Percentiles rank a stretch among this genome's conserved stretches.
Evolutionary conservation across 23 tunicate species (phyloP).

Genomic region (Styela plicata): DNA sequence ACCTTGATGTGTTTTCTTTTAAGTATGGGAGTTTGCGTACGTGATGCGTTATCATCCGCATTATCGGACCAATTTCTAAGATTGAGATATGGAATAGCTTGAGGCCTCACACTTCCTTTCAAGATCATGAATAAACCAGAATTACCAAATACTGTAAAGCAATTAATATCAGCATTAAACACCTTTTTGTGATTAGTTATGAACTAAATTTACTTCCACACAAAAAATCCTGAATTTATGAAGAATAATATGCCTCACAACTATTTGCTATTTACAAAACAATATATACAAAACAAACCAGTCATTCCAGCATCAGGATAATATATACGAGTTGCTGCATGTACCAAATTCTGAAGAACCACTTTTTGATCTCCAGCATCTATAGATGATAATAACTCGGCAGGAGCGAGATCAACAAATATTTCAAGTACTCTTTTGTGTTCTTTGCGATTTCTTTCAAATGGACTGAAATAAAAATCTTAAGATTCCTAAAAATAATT

Average conservation of each 20-base stretch:
- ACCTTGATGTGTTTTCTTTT: constrained; percentile 50
- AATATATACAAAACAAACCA: neutral
- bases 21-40: constrained; percentile 58
- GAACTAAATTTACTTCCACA: no score
- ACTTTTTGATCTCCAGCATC: constrained; percentile 26
- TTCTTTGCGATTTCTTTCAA: constrained; percentile 67
- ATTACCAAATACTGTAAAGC: constrained; percentile 61
- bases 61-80: neutral
- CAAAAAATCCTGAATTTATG: no score
- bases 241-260: neutral
- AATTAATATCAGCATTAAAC: no score
- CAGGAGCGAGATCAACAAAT: constrained; percentile 65
- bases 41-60: constrained; percentile 31
- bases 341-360: constrained; percentile 41
- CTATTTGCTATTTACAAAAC: neutral
- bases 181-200: no score
- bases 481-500: no score
- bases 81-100: constrained; percentile 63
- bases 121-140: constrained; percentile 71
- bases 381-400: constrained; percentile 39
- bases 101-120: constrained; percentile 56
- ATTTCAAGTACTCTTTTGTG: constrained; percentile 42
- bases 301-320: constrained; percentile 68
- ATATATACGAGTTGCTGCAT: constrained; percentile 42
- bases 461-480: constrained; percentile 46